These are phyloP conservation scores for Drosophila silvestris DNA, from an alignment of 2,888 invertebrate genomes.

Conservation along the genomic window DNA sequence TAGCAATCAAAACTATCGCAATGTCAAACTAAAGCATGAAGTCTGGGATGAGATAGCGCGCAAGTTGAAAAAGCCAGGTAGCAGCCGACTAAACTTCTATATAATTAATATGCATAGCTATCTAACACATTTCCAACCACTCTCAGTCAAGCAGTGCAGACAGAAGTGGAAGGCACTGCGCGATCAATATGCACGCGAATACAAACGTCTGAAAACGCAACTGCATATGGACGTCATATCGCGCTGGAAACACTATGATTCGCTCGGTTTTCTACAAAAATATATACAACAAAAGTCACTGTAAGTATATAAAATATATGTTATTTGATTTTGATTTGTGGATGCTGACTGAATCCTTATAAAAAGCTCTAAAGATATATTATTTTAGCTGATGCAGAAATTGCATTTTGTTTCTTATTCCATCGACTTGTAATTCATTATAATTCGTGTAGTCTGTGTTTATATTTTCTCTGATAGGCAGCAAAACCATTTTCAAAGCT, in stretches of 20 bases:
- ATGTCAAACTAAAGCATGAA: constrained; percentile 80
- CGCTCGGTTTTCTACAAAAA: constrained; percentile 79
- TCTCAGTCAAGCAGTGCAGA: constrained; percentile 82
- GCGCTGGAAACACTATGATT: constrained; percentile 84
- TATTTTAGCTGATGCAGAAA: background rate
- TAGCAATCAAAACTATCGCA: constrained; percentile 81
- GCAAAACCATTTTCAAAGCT: background rate
- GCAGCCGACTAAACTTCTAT: background rate
- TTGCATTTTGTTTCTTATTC: background rate
- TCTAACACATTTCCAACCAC: background rate
- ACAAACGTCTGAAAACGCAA: constrained; percentile 81
- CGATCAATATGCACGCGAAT: constrained; percentile 83
- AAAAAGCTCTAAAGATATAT: background rate
- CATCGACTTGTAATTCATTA: background rate
- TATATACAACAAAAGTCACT: constrained; percentile 81
- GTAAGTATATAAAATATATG: constrained; percentile 56
- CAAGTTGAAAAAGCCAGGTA: constrained; percentile 83
- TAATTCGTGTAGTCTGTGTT: background rate
- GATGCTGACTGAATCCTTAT: background rate
- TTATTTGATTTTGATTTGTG: background rate
- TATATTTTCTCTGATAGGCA: background rate
- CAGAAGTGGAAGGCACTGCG: constrained; percentile 84
- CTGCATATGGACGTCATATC: constrained; percentile 69
- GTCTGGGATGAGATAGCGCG: constrained; percentile 83
- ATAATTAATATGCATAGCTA: background rate